Base-by-base conservation (phyloP, 2,888 invertebrate species). In the Spicauda simplicius region DNA sequence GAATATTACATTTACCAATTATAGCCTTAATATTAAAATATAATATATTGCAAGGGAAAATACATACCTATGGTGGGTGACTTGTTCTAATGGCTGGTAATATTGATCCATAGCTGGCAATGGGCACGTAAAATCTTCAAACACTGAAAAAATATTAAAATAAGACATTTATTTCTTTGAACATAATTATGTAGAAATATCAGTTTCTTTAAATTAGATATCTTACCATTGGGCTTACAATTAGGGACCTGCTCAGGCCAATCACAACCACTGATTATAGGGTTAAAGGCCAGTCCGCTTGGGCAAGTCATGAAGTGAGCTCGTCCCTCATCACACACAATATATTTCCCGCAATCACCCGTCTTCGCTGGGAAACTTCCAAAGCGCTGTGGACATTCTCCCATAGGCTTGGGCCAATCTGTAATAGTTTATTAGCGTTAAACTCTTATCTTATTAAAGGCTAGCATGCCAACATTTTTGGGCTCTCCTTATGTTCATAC, bases 221-320 rank as follows among this genome's bases (percentile, higher is more conserved):
- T 41, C 72, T 75, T 75, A 88, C 90, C 81, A 56, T 74, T 68
- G n/a, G 80, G 78, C 25, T 79, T 83, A 72, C 90, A 90, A 0
- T 76, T 71, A 4, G 86, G 88, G 1, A 90, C 88, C 63, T 86
- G 85, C 12, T 74, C 81, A 1, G 82, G 85, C 87, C 87, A 90
- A 66, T 90, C 90, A 63, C 90, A 90, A 52, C 69, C 75, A 64
- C 71, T 77, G 16, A 64, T 73, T 20, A 67, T 68, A 0, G 70
- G 52, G 70, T 87, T 88, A 70, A 88, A 90, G 2, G 77, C 90
- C 8, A 89, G 72, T 1, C 90, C 90, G 11, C 73, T 60, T 0
- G 90, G 87, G 68, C 90, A 91, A 37, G 77, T 66, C 87, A 87
- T 87, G 30, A 82, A 16, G 2, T 75, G 81, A 4, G 84, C 82